phyloP scores from a whole-genome alignment of 1,140 invertebrate species.

The Megalopta genalis region DNA sequence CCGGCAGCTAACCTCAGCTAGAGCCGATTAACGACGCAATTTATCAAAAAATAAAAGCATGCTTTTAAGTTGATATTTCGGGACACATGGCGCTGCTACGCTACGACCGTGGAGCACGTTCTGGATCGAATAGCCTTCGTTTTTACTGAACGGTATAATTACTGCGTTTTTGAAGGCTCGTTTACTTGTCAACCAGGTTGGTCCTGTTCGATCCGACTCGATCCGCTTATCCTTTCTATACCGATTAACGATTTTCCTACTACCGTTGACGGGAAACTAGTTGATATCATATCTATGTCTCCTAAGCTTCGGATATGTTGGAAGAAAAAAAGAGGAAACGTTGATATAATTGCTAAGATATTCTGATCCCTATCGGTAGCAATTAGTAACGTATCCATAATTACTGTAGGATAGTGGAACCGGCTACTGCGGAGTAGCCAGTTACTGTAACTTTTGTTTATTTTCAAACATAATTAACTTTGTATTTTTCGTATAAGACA shows the following conservation, averaged over 20 bases:
- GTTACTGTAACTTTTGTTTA: too few species aligned
- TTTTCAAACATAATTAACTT: too few species aligned
- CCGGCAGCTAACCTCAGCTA: constrained; percentile 53
- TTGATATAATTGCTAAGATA: too few species aligned
- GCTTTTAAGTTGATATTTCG: constrained; percentile 73
- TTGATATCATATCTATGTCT: too few species aligned
- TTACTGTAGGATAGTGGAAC: too few species aligned
- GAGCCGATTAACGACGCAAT: constrained; percentile 70
- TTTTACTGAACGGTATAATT: constrained; percentile 46
- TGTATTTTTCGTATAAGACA: too few species aligned
- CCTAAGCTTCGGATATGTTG: too few species aligned
- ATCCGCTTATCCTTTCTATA: not conserved
- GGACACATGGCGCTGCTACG: constrained; percentile 61
- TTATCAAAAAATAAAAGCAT: constrained; percentile 75
- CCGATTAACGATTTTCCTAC: not conserved
- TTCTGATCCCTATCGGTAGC: too few species aligned
- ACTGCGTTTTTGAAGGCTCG: constrained; percentile 34
- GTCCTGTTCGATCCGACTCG: not conserved
- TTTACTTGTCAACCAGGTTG: not conserved
- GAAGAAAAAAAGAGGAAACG: too few species aligned
- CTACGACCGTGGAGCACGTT: constrained; percentile 51
- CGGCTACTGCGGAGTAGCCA: too few species aligned
- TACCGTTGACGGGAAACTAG: not conserved
- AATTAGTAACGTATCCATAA: too few species aligned
- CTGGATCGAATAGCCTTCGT: constrained; percentile 52